Conservation (phyloP, 2,113 vertebrate species). For the Tetrao urogallus region DNA sequence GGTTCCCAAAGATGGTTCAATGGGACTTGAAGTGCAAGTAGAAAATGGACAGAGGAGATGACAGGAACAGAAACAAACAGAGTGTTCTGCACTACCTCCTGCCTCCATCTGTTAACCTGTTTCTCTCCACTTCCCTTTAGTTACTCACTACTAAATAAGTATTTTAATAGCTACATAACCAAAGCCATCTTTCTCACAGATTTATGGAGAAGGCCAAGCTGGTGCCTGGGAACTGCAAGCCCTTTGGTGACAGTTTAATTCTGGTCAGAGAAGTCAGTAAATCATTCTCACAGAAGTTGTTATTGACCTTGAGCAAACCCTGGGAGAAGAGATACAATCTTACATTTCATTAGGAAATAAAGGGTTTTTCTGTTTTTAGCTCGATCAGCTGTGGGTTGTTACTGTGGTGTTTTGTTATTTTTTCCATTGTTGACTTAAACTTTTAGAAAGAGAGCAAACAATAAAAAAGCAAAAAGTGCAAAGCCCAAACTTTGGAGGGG, state of each 20-base stretch:
- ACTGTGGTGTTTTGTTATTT: not conserved
- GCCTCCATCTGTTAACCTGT: not conserved
- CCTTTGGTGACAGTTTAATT: constrained; percentile 72
- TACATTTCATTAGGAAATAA: constrained; percentile 37
- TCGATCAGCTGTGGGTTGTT: not conserved
- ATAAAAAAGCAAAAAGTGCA: not conserved
- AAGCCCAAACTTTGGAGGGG: not conserved
- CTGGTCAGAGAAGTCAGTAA: constrained; percentile 76
- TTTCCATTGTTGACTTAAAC: not conserved
- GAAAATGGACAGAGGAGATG: not conserved
- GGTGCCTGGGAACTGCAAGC: constrained; percentile 55
- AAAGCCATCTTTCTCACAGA: constrained; percentile 60
- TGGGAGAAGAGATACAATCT: constrained; percentile 49
- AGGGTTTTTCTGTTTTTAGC: not conserved
- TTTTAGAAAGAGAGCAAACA: not conserved
- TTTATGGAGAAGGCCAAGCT: constrained; percentile 70
- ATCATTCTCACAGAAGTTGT: constrained; percentile 67
- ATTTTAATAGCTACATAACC: constrained; percentile 74
- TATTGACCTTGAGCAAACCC: constrained; percentile 64
- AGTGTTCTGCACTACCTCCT: not conserved
- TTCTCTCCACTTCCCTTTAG: constrained; percentile 16
- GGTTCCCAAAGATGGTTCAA: not conserved
- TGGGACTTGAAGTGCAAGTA: not conserved
- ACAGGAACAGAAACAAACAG: not conserved
- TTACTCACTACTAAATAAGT: constrained; percentile 70